phyloP scores from a whole-genome alignment of 2,113 vertebrate species.

The Pachypanchax playfairii region DNA sequence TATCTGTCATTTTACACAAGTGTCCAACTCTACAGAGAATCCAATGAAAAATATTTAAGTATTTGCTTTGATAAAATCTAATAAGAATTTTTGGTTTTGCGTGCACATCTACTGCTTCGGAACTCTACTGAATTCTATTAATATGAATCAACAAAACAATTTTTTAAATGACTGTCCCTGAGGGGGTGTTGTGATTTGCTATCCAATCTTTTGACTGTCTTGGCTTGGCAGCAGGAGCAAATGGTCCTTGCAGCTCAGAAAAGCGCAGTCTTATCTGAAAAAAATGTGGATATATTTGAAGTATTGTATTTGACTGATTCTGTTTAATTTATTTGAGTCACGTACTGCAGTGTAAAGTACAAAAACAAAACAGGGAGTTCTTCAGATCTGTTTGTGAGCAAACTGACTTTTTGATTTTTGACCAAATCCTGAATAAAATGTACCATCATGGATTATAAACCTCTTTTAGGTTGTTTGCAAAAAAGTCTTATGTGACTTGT shows the following conservation, averaged over 20 bases:
- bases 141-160: conserved; percentile 48
- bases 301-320: not conserved
- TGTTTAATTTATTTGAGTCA: conserved; percentile 25
- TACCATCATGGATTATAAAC: conserved; percentile 45
- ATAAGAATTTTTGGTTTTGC: conserved; percentile 7
- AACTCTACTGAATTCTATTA: conserved; percentile 41
- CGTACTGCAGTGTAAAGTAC: conserved; percentile 7
- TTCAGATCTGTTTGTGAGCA: not conserved
- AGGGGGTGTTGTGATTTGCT: conserved; percentile 28
- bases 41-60: conserved; percentile 31
- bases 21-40: conserved; percentile 30
- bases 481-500: conserved; percentile 33
- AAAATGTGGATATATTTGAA: not conserved
- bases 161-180: conserved; percentile 7
- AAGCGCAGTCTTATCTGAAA: conserved; percentile 1
- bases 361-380: conserved; percentile 6
- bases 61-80: conserved; percentile 33
- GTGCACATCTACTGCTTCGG: conserved; percentile 12
- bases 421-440: conserved; percentile 34
- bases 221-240: conserved; percentile 34
- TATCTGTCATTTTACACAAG: conserved; percentile 19
- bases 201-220: conserved; percentile 20
- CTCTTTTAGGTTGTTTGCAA: conserved; percentile 23
- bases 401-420: conserved; percentile 7
- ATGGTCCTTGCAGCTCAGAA: conserved; percentile 24